Percentiles rank a stretch among this genome's conserved stretches.
Evolutionary conservation across 2,113 vertebrate species (phyloP).

Genomic region (Psittacula cyanocephala): DNA sequence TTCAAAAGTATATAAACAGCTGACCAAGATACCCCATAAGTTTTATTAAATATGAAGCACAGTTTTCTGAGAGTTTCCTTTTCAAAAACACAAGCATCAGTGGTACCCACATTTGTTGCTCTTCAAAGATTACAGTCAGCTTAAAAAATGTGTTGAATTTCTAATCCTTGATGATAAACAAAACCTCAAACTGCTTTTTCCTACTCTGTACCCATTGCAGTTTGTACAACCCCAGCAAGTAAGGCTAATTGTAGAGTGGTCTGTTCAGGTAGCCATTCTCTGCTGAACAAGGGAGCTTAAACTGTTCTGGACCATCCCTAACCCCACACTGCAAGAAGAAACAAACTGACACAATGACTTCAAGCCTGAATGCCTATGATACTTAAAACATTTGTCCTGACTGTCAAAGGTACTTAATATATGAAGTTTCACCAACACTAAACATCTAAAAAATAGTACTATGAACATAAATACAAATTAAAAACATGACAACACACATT

Average conservation of each 20-base stretch:
- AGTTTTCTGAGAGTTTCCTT: neutral
- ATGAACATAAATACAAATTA: neutral
- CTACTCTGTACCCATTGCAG: neutral
- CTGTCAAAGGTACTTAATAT: neutral
- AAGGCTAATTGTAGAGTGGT: neutral
- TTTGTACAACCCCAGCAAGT: neutral
- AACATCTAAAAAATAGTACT: neutral
- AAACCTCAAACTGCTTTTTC: neutral
- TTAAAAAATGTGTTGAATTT: neutral
- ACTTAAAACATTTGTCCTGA: neutral
- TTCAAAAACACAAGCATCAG: neutral
- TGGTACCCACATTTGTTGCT: neutral
- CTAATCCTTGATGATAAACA: neutral
- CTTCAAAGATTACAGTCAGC: neutral
- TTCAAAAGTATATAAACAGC: neutral
- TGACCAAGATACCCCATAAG: neutral
- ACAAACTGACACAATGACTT: neutral
- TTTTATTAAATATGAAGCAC: neutral
- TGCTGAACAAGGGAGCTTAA: neutral
- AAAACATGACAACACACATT: neutral
- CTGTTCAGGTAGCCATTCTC: neutral
- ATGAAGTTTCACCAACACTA: neutral
- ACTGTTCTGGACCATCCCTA: neutral
- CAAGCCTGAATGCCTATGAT: neutral
- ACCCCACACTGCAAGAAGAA: neutral